Conservation (phyloP, 2,113 vertebrate species). For the Eurypyga helias region DNA sequence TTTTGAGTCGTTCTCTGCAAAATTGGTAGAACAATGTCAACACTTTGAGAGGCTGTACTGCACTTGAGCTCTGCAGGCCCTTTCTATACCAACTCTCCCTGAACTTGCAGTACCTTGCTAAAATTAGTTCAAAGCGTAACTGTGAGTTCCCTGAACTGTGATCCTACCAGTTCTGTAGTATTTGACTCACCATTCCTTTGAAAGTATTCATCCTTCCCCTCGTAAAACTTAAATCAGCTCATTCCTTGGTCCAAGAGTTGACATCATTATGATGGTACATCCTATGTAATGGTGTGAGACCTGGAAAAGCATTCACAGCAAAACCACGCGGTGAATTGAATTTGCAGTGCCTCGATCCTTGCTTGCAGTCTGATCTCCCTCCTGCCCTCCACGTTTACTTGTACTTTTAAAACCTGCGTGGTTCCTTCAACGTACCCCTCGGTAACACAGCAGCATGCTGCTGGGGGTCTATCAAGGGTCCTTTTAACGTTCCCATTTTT, state of each 20-base stretch:
- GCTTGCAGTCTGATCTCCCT: not conserved
- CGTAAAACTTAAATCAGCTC: constrained; percentile 60
- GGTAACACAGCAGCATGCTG: not conserved
- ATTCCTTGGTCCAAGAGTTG: constrained; percentile 61
- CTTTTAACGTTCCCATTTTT: not conserved
- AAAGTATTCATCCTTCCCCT: constrained; percentile 69
- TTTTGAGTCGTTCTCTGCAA: not conserved
- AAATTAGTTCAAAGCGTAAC: constrained; percentile 36
- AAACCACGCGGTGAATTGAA: constrained; percentile 4
- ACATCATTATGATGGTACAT: constrained; percentile 74
- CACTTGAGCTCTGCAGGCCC: not conserved
- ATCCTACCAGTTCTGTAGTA: constrained; percentile 15
- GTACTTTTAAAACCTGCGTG: not conserved
- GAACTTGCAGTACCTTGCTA: constrained; percentile 36
- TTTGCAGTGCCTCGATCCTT: constrained; percentile 17
- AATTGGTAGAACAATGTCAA: not conserved
- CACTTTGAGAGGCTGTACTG: not conserved
- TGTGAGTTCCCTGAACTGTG: constrained; percentile 15
- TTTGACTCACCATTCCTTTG: constrained; percentile 61
- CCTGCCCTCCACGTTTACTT: not conserved
- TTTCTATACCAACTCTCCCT: not conserved
- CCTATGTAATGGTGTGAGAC: constrained; percentile 64
- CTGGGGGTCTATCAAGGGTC: not conserved
- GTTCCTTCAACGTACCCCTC: not conserved
- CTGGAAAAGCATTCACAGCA: constrained; percentile 64